These are phyloP conservation scores for Rhinolophus ferrumequinum DNA, from an alignment of 2,113 vertebrate genomes.

Conservation along the genomic window DNA sequence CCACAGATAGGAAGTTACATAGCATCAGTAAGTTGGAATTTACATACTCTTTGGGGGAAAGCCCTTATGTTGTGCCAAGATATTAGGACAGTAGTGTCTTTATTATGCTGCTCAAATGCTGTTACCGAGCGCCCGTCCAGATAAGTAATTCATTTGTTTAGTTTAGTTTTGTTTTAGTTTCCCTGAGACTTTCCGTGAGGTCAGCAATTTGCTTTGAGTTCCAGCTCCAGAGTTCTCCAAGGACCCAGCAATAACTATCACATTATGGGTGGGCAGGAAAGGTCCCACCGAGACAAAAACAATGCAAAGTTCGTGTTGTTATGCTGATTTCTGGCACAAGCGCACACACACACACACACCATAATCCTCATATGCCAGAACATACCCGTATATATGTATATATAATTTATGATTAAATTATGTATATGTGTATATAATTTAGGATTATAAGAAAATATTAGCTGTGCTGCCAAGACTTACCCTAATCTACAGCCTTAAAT, in stretches of 20 bases:
- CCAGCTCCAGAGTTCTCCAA: slow-evolving; percentile 67
- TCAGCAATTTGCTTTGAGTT: slow-evolving; percentile 56
- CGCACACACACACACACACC: too few species aligned
- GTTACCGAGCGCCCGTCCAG: slow-evolving; percentile 45
- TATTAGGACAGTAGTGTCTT: slow-evolving; percentile 33
- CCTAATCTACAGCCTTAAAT: slow-evolving; percentile 14
- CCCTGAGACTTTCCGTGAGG: slow-evolving; percentile 31
- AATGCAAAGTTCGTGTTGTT: neutral
- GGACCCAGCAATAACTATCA: neutral
- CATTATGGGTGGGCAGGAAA: slow-evolving; percentile 56
- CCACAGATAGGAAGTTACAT: neutral
- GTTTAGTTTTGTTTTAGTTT: slow-evolving; percentile 29
- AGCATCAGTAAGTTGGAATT: slow-evolving; percentile 24
- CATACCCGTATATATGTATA: neutral
- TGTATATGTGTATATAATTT: neutral
- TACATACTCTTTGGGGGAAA: slow-evolving; percentile 34
- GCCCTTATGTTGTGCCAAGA: slow-evolving; percentile 7
- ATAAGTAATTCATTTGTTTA: slow-evolving; percentile 56
- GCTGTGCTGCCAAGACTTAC: slow-evolving; percentile 44
- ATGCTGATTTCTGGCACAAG: neutral
- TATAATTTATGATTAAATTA: slow-evolving; percentile 35
- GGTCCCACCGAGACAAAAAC: slow-evolving; percentile 24
- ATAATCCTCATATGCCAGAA: neutral
- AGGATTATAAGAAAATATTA: slow-evolving; percentile 50
- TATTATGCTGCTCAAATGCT: slow-evolving; percentile 13